Base-by-base conservation (phyloP, 2,797 vertebrate genomes). In the Lutjanus argentimaculatus region DNA sequence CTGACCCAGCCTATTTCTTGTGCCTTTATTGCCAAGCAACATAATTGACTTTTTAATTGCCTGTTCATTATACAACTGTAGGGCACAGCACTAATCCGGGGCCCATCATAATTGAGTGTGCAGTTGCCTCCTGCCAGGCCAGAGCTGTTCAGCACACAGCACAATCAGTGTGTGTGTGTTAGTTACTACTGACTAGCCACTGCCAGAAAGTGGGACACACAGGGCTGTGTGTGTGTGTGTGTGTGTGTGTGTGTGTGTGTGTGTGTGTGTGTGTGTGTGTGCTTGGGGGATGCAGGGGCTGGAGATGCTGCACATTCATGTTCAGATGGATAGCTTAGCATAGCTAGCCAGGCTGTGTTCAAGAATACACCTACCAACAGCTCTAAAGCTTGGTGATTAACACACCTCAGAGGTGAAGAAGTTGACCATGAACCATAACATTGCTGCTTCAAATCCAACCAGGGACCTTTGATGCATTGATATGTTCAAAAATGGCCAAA, bases 41-140 rank as follows among this genome's bases (percentile, higher is more conserved):
- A 89, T 93, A 91, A 93, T 92, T 94, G 79, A 86, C 91, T 95
- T 95, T 93, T 93, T 94, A 94, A 95, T 93, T 93, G 92, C 85
- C 87, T 89, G 88, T 90, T 95, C 87, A 88, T 94, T 93, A 88
- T 91, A 89, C 88, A 85, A 85, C 80, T 87, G 72, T 72, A 75
- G 87, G 89, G 85, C 85, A 86, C 69, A 77, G 83, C 83, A 79
- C 85, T 90, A 92, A 93, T 94, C 90, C 87, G 56, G 61, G 42
- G 70, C 85, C 75, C 62, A 83, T 93, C 87, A 92, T 92, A 92
- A 94, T 90, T 87, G 90, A 87, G 76, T 82, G 84, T 83, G 68
- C 52, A 77, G 82, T 83, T 65, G 64, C 73, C 69, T 85, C 63
- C 75, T 81, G 81, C 77, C 71, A 70, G 40, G 57, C 62, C 43